Percentiles rank a stretch among this genome's conserved stretches.
Evolutionary conservation across 2,888 invertebrate genomes (phyloP).

Genomic region (Galerucella calmariensis): DNA sequence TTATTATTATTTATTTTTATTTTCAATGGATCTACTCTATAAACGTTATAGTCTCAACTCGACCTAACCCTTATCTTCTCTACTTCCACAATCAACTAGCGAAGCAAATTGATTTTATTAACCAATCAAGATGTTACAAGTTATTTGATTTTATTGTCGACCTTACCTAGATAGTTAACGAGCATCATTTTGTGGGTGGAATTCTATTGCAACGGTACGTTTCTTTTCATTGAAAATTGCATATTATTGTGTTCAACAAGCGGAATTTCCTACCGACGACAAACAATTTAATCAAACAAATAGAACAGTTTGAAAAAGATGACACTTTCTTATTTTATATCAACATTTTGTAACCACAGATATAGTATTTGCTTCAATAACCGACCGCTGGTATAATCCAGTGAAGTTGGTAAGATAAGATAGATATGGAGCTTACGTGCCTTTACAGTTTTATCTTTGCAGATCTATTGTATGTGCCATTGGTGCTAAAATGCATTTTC

Average conservation of each 20-base stretch:
- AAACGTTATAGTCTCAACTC: no score
- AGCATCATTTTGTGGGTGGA: neutral
- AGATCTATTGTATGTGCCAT: no score
- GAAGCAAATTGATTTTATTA: neutral
- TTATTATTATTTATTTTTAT: no score
- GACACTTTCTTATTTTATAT: neutral
- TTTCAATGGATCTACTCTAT: no score
- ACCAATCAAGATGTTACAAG: neutral
- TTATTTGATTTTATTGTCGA: neutral
- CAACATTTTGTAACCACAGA: no score
- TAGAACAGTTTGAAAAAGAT: neutral
- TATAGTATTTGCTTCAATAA: no score
- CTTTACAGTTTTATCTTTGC: no score
- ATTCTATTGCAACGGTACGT: neutral
- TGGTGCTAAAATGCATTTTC: no score
- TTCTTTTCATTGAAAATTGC: neutral
- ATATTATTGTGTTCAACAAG: neutral
- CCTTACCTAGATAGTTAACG: neutral
- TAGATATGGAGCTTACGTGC: no score
- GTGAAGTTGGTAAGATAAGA: no score
- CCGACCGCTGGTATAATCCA: no score
- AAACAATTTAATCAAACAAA: neutral
- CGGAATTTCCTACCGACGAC: conserved; percentile 1
- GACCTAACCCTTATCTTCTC: no score
- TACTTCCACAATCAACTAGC: neutral